Conservation (phyloP, 2,797 vertebrate species). For the Brachyrhaphis roseni region DNA sequence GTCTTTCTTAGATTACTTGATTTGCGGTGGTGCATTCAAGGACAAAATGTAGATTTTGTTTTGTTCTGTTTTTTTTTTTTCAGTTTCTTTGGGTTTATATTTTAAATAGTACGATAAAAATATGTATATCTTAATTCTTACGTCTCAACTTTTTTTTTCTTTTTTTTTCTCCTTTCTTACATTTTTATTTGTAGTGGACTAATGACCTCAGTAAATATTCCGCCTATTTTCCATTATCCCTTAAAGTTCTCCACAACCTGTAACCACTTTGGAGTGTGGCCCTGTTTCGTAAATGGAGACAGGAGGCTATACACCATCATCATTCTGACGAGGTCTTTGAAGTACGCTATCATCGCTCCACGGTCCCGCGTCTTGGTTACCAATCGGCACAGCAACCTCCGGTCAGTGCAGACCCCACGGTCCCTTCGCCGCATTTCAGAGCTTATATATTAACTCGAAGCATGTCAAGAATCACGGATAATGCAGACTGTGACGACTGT, state of each 20-base stretch:
- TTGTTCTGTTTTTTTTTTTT: background rate
- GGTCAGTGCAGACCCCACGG: conserved; percentile 24
- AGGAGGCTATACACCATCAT: background rate
- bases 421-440: conserved; percentile 1
- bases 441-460: conserved; percentile 38
- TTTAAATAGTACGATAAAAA: background rate
- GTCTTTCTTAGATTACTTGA: background rate
- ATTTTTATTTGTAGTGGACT: no score
- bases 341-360: background rate
- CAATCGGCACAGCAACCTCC: conserved; percentile 24
- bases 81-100: background rate
- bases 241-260: background rate
- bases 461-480: conserved; percentile 83
- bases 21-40: background rate
- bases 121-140: no score
- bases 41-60: background rate
- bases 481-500: conserved; percentile 81
- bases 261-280: background rate
- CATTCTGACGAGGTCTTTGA: background rate
- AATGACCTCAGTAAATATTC: no score
- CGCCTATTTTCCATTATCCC: background rate
- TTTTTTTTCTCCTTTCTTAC: no score
- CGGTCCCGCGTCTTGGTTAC: background rate
- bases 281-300: background rate
- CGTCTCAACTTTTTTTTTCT: no score